A percentile compares a stretch with the other conserved stretches of the same genome.
Conservation (phyloP, 1,140 invertebrate species). For the Euura lappo region DNA sequence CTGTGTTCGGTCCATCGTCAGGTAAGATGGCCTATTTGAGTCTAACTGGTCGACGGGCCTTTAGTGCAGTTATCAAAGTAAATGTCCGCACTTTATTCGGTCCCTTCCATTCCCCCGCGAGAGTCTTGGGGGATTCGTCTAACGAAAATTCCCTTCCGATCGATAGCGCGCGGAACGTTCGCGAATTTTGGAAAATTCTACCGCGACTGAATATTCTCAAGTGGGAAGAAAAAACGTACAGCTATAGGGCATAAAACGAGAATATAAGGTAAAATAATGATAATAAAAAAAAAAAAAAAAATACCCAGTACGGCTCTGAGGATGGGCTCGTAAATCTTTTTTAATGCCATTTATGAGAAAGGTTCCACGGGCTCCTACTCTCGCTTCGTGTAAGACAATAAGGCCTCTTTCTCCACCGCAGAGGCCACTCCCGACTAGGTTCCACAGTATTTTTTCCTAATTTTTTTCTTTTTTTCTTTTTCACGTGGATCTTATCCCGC, state of each 20-base stretch:
- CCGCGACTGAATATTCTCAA: no score
- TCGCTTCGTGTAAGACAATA: background rate
- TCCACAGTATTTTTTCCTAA: background rate
- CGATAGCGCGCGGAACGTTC: no score
- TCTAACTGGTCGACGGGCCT: slow-evolving; percentile 10
- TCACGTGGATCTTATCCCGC: background rate
- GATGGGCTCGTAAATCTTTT: background rate
- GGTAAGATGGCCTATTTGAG: slow-evolving; percentile 11
- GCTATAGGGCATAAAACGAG: background rate
- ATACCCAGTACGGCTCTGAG: no score
- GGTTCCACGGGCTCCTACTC: background rate
- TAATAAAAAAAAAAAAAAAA: no score
- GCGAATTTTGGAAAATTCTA: no score
- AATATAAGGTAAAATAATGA: no score
- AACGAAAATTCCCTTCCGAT: no score
- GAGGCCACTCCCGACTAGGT: no score
- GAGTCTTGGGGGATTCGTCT: no score
- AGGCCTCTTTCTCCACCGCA: background rate
- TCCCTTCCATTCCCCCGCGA: background rate
- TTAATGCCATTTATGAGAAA: slow-evolving; percentile 7
- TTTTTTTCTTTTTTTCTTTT: background rate
- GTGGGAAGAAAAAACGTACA: background rate
- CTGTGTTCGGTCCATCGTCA: background rate
- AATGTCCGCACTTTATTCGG: slow-evolving; percentile 10
- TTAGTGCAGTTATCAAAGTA: slow-evolving; percentile 15